A percentile compares a stretch with the other conserved stretches of the same genome.
Evolutionary conservation across 2,888 invertebrate species (phyloP).

Genomic region (Dyspetes luteomarginatus): DNA sequence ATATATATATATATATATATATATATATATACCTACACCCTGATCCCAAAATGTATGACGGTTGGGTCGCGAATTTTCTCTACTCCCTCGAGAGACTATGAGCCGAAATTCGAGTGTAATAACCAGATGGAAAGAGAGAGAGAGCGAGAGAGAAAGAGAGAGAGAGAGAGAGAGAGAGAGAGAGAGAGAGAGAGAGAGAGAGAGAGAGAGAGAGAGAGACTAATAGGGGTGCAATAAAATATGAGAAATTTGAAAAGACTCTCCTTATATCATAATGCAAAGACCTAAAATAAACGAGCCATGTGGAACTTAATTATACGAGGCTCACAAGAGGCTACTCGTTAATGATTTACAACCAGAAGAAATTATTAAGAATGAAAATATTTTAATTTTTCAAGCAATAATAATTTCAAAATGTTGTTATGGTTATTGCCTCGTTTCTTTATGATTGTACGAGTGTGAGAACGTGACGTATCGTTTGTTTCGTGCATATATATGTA

Average conservation of each 20-base stretch:
- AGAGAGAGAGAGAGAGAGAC: background rate
- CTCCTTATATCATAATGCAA: background rate
- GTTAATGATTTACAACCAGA: slow-evolving; percentile 28
- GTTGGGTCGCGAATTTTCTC: slow-evolving; percentile 50
- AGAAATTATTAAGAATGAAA: no score
- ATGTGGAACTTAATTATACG: slow-evolving; percentile 50
- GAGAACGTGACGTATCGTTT: background rate
- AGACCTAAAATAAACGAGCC: slow-evolving; percentile 22
- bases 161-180: background rate
- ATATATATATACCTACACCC: slow-evolving; percentile 1
- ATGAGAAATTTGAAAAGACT: slow-evolving; percentile 21
- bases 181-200: background rate
- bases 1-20: no score
- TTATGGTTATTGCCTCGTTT: background rate
- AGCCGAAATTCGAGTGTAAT: background rate
- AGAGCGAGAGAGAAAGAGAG: background rate
- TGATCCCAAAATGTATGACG: background rate
- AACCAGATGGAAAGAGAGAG: background rate
- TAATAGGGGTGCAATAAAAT: slow-evolving; percentile 43
- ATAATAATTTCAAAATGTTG: background rate
- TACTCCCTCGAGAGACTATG: slow-evolving; percentile 44
- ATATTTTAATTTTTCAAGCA: no score
- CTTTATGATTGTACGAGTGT: slow-evolving; percentile 3
- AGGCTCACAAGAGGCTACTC: background rate
- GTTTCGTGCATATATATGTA: background rate